Percentiles rank a stretch among this genome's conserved stretches.
Evolutionary conservation across 92 coral and sea anemone genomes (phyloP).

Genomic region (Palythoa grandiflora): DNA sequence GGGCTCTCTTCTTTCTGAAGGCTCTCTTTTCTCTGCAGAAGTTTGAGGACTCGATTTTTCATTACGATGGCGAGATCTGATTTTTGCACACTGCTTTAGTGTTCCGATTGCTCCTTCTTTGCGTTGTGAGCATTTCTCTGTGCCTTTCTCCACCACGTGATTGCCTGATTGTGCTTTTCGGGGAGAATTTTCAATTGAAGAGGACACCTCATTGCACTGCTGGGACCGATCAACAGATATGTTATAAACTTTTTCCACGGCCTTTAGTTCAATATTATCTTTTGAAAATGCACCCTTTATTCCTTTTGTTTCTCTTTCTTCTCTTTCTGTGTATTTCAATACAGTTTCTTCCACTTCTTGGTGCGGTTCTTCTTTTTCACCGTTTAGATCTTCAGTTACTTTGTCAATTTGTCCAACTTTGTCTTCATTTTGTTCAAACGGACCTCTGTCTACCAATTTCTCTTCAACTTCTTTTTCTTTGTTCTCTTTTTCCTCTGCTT

Average conservation of each 20-base stretch:
- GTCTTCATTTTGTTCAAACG: not conserved
- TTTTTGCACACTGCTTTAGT: not conserved
- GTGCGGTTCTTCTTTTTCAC: not conserved
- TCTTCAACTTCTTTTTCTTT: not conserved
- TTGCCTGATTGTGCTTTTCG: not conserved
- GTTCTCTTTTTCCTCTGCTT: not conserved
- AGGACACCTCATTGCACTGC: constrained; percentile 34
- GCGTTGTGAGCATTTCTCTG: not conserved
- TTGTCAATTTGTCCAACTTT: not conserved
- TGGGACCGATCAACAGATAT: not conserved
- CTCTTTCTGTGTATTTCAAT: not conserved
- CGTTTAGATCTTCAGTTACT: not conserved
- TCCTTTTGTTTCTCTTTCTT: not conserved
- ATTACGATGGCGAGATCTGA: not conserved
- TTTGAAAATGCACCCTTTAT: not conserved
- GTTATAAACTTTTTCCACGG: not conserved
- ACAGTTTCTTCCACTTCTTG: not conserved
- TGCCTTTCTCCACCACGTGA: not conserved
- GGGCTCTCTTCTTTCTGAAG: not conserved
- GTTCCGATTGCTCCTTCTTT: not conserved
- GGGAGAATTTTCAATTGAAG: constrained; percentile 13
- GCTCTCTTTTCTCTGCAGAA: not conserved
- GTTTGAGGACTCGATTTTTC: not conserved
- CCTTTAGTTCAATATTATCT: not conserved
- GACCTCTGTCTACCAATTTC: not conserved